Evolutionary conservation across 2,113 vertebrate genomes (phyloP).

Genomic region (Catharus fuscescens): DNA sequence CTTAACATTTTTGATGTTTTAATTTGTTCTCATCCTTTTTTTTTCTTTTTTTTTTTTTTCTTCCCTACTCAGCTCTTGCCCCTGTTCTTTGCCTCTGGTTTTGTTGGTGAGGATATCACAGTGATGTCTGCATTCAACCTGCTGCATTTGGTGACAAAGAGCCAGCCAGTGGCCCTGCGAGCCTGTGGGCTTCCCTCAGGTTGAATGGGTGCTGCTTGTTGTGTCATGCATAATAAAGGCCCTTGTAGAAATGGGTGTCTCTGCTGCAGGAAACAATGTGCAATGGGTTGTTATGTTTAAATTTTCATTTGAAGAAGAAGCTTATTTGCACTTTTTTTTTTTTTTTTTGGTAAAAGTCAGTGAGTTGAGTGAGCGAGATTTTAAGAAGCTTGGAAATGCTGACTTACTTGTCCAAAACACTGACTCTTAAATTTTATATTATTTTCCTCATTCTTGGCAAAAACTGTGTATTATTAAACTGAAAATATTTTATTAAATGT

Average conservation of each 20-base stretch:
- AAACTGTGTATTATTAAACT: background rate
- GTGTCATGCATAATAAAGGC: constrained; percentile 74
- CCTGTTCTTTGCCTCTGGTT: constrained; percentile 81
- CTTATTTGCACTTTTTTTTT: background rate
- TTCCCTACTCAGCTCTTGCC: constrained; percentile 84
- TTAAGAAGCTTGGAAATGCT: constrained; percentile 30
- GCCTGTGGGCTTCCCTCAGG: constrained; percentile 99
- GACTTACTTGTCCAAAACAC: constrained; percentile 9
- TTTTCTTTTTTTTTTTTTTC: constrained; percentile 68
- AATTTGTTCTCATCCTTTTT: constrained; percentile 72
- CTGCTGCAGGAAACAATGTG: constrained; percentile 79
- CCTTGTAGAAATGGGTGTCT: constrained; percentile 76
- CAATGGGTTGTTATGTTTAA: constrained; percentile 51
- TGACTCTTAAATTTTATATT: background rate
- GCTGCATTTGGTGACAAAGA: constrained; percentile 98
- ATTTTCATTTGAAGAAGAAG: constrained; percentile 49
- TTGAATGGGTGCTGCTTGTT: constrained; percentile 89
- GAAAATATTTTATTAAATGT: constrained; percentile 18
- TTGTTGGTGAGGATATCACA: constrained; percentile 86
- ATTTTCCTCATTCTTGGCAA: constrained; percentile 12
- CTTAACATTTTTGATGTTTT: constrained; percentile 74
- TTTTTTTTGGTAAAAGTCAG: background rate
- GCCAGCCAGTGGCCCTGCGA: constrained; percentile 94
- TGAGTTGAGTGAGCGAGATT: background rate
- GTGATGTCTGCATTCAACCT: constrained; percentile 99